These are phyloP conservation scores for Venustoraphidia nigricollis DNA, from an alignment of 2,888 invertebrate species.

Conservation along the genomic window DNA sequence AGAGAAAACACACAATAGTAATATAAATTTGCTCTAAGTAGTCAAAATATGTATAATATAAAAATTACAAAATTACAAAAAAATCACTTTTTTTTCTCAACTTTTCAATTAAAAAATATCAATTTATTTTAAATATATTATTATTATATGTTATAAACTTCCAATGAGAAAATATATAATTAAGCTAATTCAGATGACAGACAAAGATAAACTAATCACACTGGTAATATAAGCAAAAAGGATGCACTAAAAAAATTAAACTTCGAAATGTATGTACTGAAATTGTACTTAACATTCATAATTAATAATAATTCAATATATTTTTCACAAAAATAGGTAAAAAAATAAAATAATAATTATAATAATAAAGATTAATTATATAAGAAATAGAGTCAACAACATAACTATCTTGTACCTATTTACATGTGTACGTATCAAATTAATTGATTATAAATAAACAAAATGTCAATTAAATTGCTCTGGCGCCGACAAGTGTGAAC, in stretches of 20 bases:
- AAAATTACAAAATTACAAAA: slow-evolving; percentile 2
- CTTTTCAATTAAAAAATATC: not conserved
- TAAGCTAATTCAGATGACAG: no score
- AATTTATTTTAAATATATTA: not conserved
- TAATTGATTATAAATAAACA: slow-evolving; percentile 3
- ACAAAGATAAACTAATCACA: no score
- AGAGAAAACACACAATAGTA: slow-evolving; percentile 5
- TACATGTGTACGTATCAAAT: slow-evolving; percentile 23
- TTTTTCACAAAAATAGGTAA: slow-evolving; percentile 32
- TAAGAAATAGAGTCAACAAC: slow-evolving; percentile 29
- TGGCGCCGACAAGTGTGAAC: no score
- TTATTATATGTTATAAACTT: no score
- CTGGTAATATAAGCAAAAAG: no score
- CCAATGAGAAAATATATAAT: no score
- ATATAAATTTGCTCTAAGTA: slow-evolving; percentile 6
- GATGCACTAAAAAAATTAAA: no score
- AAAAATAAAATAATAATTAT: slow-evolving; percentile 33
- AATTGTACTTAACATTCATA: slow-evolving; percentile 31
- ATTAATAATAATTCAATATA: slow-evolving; percentile 24
- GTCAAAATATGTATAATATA: slow-evolving; percentile 1
- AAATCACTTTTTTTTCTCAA: not conserved
- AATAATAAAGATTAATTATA: slow-evolving; percentile 30
- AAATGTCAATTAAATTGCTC: not conserved
- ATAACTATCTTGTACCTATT: slow-evolving; percentile 18
- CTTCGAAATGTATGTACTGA: slow-evolving; percentile 20